These are phyloP conservation scores for Garra rufa DNA, from an alignment of 2,113 vertebrate species.

Conservation along the genomic window DNA sequence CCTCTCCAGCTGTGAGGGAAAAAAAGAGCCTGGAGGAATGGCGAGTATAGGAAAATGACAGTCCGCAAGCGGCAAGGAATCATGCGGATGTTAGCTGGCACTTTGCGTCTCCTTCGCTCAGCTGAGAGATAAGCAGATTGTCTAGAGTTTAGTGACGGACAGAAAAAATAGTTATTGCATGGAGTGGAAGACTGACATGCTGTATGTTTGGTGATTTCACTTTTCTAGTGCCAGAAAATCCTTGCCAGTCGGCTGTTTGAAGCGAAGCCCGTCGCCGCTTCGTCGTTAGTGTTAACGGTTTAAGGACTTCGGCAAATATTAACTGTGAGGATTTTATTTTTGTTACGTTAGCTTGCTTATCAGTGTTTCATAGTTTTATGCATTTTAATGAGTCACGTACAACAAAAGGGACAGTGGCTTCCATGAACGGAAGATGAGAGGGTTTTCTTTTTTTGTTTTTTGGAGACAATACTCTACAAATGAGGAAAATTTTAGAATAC, in stretches of 20 bases:
- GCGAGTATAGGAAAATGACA: conserved; percentile 32
- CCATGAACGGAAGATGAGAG: conserved; percentile 59
- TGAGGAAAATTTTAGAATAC: conserved; percentile 41
- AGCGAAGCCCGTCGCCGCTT: conserved; percentile 43
- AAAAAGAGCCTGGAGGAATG: conserved; percentile 28
- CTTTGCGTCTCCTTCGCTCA: conserved; percentile 32
- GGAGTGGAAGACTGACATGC: conserved; percentile 56
- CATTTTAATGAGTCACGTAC: conserved; percentile 66
- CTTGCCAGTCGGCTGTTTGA: conserved; percentile 44
- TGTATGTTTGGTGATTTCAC: conserved; percentile 53
- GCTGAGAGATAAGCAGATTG: conserved; percentile 42
- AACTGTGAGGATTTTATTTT: conserved; percentile 59
- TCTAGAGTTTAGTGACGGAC: conserved; percentile 49
- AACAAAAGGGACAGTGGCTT: conserved; percentile 68
- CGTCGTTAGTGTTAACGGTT: conserved; percentile 60
- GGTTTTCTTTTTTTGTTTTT: conserved; percentile 17
- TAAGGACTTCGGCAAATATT: conserved; percentile 58
- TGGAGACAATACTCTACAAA: conserved; percentile 45
- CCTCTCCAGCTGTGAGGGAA: conserved; percentile 44
- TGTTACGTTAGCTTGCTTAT: conserved; percentile 72
- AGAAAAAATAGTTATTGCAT: conserved; percentile 50
- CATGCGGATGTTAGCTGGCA: conserved; percentile 35
- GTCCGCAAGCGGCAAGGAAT: conserved; percentile 25
- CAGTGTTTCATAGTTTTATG: conserved; percentile 78
- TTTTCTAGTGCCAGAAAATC: conserved; percentile 52